These are phyloP conservation scores for Drosophila takahashii DNA, from an alignment of 1,140 invertebrate species.

Conservation along the genomic window DNA sequence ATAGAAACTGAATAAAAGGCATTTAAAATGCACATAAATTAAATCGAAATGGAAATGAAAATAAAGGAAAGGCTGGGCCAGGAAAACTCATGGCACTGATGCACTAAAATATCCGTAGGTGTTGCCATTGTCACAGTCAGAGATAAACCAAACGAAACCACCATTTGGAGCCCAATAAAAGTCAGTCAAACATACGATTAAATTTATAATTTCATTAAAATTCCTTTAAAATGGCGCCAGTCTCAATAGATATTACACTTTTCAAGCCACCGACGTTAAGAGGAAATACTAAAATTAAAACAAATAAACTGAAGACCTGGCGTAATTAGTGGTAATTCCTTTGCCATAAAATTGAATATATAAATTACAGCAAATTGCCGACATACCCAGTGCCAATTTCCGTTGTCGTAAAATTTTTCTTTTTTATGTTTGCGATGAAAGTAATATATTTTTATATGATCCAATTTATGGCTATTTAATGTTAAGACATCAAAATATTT, in stretches of 20 bases:
- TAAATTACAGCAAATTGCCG: constrained; percentile 21
- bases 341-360: constrained; percentile 10
- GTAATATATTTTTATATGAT: constrained; percentile 39
- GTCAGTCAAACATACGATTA: constrained; percentile 32
- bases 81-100: constrained; percentile 12
- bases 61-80: constrained; percentile 16
- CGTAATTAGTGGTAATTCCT: not conserved
- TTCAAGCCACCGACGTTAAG: constrained; percentile 10
- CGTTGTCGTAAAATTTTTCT: constrained; percentile 12
- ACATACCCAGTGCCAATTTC: constrained; percentile 25
- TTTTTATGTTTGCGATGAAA: constrained; percentile 19
- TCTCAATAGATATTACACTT: constrained; percentile 16
- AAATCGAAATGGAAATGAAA: constrained; percentile 44
- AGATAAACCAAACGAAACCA: constrained; percentile 11
- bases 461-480: constrained; percentile 33
- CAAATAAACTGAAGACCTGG: not conserved
- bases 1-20: constrained; percentile 26
- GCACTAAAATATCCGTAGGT: constrained; percentile 64
- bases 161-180: constrained; percentile 47
- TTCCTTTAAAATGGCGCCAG: constrained; percentile 63
- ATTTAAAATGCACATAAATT: constrained; percentile 71
- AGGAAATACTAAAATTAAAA: constrained; percentile 9
- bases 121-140: constrained; percentile 63
- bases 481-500: constrained; percentile 35
- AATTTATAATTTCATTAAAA: constrained; percentile 75